Conservation (phyloP, 2,797 vertebrate species). For the Botia kubotai region DNA sequence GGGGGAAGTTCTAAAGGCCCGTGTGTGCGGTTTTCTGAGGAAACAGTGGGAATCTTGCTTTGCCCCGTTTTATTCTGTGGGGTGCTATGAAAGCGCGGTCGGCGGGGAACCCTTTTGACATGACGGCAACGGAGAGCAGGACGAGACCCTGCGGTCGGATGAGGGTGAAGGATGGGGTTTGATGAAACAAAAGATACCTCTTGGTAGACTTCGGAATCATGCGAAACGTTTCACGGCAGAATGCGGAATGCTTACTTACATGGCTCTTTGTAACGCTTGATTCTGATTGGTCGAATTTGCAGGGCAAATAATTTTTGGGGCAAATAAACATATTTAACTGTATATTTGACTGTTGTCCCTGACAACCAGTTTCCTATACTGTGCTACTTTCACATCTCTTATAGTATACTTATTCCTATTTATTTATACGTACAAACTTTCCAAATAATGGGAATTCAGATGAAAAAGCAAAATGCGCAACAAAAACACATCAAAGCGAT, state of each 20-base stretch:
- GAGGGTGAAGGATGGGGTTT: conserved; percentile 65
- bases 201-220: conserved; percentile 74
- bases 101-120: conserved; percentile 75
- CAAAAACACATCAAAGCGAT: conserved; percentile 16
- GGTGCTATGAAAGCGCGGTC: conserved; percentile 69
- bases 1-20: conserved; percentile 51
- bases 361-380: no score
- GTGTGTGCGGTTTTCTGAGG: conserved; percentile 53
- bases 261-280: neutral
- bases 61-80: conserved; percentile 53
- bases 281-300: neutral
- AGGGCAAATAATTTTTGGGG: no score
- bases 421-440: no score
- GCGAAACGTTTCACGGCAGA: conserved; percentile 66
- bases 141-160: conserved; percentile 60
- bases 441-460: no score
- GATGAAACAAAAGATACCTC: conserved; percentile 70
- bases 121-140: conserved; percentile 67
- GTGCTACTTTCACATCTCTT: no score
- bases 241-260: conserved; percentile 7
- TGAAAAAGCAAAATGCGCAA: conserved; percentile 7
- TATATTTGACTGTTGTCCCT: no score
- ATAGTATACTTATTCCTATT: no score
- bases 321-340: no score
- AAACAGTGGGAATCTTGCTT: conserved; percentile 61